phyloP scores from a whole-genome alignment of 2,888 invertebrate genomes.

The Gortyna flavago region DNA sequence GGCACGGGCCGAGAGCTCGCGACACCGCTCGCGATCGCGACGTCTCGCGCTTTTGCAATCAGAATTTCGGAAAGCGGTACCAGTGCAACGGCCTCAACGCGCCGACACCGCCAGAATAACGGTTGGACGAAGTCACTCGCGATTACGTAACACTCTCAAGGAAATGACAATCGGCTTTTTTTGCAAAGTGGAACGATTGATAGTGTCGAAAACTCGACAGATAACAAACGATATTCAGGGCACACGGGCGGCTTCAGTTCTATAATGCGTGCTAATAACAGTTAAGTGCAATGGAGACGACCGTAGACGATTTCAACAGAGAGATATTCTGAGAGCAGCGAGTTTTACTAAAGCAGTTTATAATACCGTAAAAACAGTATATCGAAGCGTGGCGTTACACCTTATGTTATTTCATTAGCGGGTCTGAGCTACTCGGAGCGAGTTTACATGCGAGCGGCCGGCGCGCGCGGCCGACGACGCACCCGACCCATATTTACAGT shows the following conservation, averaged over 20 bases:
- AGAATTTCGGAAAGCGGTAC: constrained; percentile 81
- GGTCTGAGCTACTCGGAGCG: constrained; percentile 67
- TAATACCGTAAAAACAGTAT: constrained; percentile 71
- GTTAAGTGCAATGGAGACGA: constrained; percentile 41
- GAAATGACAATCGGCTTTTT: constrained; percentile 70
- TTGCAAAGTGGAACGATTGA: constrained; percentile 69
- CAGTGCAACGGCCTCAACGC: constrained; percentile 76
- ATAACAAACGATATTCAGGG: constrained; percentile 61
- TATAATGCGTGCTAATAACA: constrained; percentile 41
- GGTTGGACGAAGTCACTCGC: constrained; percentile 70
- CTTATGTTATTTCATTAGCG: constrained; percentile 77
- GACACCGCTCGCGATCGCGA: constrained; percentile 68
- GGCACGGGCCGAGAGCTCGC: constrained; percentile 65
- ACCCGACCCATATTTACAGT: constrained; percentile 82
- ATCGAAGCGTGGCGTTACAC: constrained; percentile 72
- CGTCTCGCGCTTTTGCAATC: constrained; percentile 81
- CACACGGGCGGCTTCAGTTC: constrained; percentile 15
- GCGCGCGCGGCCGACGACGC: constrained; percentile 64
- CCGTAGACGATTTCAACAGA: constrained; percentile 43
- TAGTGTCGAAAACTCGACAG: constrained; percentile 62
- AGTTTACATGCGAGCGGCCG: constrained; percentile 71
- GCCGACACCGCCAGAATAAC: constrained; percentile 71
- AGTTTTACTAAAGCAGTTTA: constrained; percentile 59
- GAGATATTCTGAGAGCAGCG: constrained; percentile 52
- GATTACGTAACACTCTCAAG: constrained; percentile 76